These are phyloP conservation scores for Rhinoptilus africanus DNA, from an alignment of 2,113 vertebrate genomes.

Conservation along the genomic window DNA sequence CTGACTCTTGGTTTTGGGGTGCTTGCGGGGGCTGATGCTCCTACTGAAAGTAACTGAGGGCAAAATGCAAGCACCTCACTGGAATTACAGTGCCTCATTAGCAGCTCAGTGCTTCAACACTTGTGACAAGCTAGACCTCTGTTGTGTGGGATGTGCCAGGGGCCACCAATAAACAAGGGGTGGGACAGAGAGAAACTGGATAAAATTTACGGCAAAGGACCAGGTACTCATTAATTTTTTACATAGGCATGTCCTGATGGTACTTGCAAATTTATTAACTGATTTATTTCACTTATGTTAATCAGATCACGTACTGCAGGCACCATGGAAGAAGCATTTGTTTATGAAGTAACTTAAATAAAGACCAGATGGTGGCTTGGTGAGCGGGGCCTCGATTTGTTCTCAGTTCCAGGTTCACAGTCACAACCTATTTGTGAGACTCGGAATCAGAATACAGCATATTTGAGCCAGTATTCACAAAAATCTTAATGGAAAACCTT, in stretches of 20 bases:
- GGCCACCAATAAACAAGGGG: not conserved
- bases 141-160: not conserved
- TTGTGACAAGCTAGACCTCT: not conserved
- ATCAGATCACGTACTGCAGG: not conserved
- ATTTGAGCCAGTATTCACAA: not conserved
- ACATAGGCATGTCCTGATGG: not conserved
- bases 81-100: fast-evolving
- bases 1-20: not conserved
- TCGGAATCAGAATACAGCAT: not conserved
- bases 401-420: not conserved
- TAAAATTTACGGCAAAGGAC: not conserved
- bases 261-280: not conserved
- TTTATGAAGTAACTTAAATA: constrained; percentile 8
- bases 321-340: not conserved
- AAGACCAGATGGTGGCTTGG: constrained; percentile 6
- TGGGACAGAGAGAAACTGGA: not conserved
- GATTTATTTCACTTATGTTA: not conserved
- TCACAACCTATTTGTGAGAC: not conserved
- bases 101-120: not conserved
- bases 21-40: fast-evolving
- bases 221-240: not conserved
- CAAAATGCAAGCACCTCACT: not conserved
- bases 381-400: not conserved
- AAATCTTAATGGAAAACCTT: not conserved
- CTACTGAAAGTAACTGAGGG: not conserved